These are phyloP conservation scores for Danio choprae DNA, from an alignment of 2,797 vertebrate genomes.

Conservation along the genomic window DNA sequence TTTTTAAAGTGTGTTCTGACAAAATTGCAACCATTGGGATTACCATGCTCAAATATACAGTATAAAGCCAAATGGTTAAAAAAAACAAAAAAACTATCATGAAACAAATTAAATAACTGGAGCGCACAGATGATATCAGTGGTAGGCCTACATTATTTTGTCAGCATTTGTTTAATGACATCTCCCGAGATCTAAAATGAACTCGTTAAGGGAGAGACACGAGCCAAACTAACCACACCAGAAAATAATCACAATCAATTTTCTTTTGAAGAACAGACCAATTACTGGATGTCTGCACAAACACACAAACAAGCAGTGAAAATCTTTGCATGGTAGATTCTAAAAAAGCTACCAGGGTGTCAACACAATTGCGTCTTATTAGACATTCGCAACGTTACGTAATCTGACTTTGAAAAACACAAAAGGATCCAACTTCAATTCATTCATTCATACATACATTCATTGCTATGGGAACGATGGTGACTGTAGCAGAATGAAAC, in stretches of 20 bases:
- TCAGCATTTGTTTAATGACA: slow-evolving; percentile 32
- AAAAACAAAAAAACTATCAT: slow-evolving; percentile 15
- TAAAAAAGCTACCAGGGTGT: background rate
- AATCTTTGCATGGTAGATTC: slow-evolving; percentile 8
- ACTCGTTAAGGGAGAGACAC: slow-evolving; percentile 3
- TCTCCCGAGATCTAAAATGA: slow-evolving; percentile 41
- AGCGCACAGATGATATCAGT: slow-evolving; percentile 14
- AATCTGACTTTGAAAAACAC: slow-evolving; percentile 35
- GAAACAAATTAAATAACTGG: slow-evolving; percentile 10
- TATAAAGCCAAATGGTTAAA: slow-evolving; percentile 10
- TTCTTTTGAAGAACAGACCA: slow-evolving; percentile 25
- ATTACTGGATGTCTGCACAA: background rate
- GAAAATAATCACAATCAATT: slow-evolving; percentile 36
- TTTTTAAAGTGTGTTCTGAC: background rate
- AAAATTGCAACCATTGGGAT: slow-evolving; percentile 1
- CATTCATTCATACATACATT: slow-evolving; percentile 10
- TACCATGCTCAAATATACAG: slow-evolving; percentile 3
- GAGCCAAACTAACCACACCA: slow-evolving; percentile 8
- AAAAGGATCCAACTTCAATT: slow-evolving; percentile 14
- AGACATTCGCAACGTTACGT: slow-evolving; percentile 19
- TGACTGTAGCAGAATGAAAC: slow-evolving; percentile 41
- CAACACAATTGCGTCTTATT: background rate
- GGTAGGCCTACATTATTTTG: slow-evolving; percentile 9
- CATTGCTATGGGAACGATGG: slow-evolving; percentile 41
- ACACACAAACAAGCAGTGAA: background rate